Evolutionary conservation across 2,113 vertebrate species (phyloP), one percentile per base, ranked within the genome.

Genomic region (Pandion haliaetus): DNA sequence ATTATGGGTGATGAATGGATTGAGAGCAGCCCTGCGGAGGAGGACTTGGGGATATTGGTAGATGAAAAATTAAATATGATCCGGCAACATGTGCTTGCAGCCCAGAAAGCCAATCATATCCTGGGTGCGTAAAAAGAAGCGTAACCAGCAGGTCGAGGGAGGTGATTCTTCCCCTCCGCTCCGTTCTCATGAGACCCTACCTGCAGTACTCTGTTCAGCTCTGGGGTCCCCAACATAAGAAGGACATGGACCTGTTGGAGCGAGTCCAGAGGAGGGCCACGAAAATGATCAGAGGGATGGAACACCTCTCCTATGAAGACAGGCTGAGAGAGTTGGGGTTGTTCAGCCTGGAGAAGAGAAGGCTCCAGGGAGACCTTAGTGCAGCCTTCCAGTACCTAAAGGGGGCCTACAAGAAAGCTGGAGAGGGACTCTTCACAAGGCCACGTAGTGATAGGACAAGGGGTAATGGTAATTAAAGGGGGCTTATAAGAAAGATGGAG

Each of bases 131-230:
- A 5, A 66, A 62, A 59, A 73, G 36, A 2, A 57, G 13, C 0
- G 0, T 87, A 42, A 14, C 19, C 32, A 62, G 55, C 36, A 45
- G 78, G 38, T 34, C 2, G 2, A 58, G 47, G 25, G 47, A 62
- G 5, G 12, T 25, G 34, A 10, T 93, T 83, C 32, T 86, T 0
- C 21, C 3, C 0, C 36, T 81, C 59, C 63, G 1, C 23, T 54
- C n/a, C 2, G 13, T 45, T 52, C 32, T 70, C 0, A 0, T 23
- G 31, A 40, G 23, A 76, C 5, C 14, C 2, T 19, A 14, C 24
- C 45, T 44, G 71, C 5, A 24, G 12, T 34, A 1, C 24, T 19
- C 5, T 3, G 1, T 63, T 31, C 72, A 49, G 55, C 29, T 84
- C 0, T 40, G 54, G 2, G 1, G 7, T 15, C 21, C 29, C 8